These are phyloP conservation scores for Oreochromis mossambicus DNA, from an alignment of 2,797 vertebrate genomes.

Conservation along the genomic window DNA sequence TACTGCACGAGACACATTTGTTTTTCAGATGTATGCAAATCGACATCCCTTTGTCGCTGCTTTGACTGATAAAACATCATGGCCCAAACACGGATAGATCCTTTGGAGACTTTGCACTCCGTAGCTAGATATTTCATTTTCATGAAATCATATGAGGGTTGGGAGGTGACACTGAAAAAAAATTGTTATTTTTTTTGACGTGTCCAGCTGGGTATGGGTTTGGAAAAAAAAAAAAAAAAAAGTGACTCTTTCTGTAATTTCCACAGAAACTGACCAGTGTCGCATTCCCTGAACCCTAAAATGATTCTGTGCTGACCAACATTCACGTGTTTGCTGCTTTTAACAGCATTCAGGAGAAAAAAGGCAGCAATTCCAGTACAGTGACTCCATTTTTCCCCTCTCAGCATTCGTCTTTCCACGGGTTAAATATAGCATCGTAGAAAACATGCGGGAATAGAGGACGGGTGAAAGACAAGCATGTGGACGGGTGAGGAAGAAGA, in stretches of 20 bases:
- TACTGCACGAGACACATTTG: conserved; percentile 33
- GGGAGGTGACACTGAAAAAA: conserved; percentile 3
- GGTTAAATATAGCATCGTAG: conserved; percentile 66
- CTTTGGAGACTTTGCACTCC: not conserved
- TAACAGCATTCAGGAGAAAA: not conserved
- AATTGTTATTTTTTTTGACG: not conserved
- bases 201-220: not conserved
- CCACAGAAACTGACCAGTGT: conserved; percentile 16
- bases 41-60: not conserved
- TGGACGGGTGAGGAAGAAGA: conserved; percentile 1
- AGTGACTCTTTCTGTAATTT: not conserved
- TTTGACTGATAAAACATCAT: conserved; percentile 22
- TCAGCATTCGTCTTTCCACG: conserved; percentile 42
- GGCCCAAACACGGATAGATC: conserved; percentile 7
- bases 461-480: conserved; percentile 64
- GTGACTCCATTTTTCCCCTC: conserved; percentile 40
- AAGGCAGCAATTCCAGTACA: conserved; percentile 7
- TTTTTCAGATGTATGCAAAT: conserved; percentile 63
- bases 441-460: conserved; percentile 66
- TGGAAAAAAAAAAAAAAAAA: not conserved
- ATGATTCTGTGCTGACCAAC: conserved; percentile 3
- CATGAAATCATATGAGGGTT: not conserved
- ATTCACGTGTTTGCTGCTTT: not conserved
- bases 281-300: not conserved
- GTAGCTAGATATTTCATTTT: not conserved